Evolutionary conservation across 2,113 vertebrate genomes (phyloP).

Genomic region (Callaeas wilsoni): DNA sequence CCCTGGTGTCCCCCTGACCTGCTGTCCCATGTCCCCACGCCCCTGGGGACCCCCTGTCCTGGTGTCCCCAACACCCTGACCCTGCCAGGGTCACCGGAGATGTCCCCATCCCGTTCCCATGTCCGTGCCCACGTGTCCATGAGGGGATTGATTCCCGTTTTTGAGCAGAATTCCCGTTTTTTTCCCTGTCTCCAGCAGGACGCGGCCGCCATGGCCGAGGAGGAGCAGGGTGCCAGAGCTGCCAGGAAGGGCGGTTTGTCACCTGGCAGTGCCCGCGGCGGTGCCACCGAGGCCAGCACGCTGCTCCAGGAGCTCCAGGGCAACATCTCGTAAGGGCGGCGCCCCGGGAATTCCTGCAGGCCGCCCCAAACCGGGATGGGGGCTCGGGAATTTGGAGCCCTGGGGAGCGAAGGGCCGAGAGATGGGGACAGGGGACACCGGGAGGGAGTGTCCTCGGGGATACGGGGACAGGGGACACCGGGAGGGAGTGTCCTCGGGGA

Average conservation of each 20-base stretch:
- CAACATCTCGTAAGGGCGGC: slow-evolving; percentile 22
- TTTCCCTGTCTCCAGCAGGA: not conserved
- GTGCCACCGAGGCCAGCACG: not conserved
- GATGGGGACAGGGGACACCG: not conserved
- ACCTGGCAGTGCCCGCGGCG: not conserved
- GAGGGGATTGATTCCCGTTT: not conserved
- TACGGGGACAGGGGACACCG: too few relatives aligned
- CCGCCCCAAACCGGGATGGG: too few relatives aligned
- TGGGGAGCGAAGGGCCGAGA: accelerated
- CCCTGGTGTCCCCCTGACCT: too few relatives aligned
- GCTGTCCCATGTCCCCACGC: too few relatives aligned
- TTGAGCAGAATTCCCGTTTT: accelerated
- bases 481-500: too few relatives aligned
- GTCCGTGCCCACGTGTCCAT: accelerated
- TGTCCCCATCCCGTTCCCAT: accelerated
- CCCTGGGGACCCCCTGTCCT: too few relatives aligned
- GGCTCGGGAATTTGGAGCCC: not conserved
- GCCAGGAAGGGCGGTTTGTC: not conserved
- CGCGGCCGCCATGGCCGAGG: not conserved
- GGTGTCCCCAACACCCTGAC: not conserved
- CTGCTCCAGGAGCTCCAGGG: slow-evolving; percentile 24
- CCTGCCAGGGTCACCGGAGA: not conserved
- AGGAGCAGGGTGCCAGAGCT: not conserved
- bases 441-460: too few relatives aligned
- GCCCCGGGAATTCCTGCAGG: too few relatives aligned